These are phyloP conservation scores for Osmoderma eremita DNA, from an alignment of 2,888 invertebrate genomes.

Conservation along the genomic window DNA sequence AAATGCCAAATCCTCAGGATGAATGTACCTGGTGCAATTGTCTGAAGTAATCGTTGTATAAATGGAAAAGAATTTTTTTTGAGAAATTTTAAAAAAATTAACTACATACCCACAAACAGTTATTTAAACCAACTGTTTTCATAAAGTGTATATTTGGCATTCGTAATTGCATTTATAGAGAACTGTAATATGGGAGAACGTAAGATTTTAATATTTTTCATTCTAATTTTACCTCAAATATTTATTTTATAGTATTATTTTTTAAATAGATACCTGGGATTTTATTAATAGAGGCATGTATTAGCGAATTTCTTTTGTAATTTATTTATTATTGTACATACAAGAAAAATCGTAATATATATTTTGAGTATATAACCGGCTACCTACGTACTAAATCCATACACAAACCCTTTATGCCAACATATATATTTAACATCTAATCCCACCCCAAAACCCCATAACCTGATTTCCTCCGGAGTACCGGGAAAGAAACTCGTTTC, in stretches of 20 bases:
- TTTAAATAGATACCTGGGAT: constrained; percentile 13
- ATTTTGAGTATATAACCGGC: constrained; percentile 23
- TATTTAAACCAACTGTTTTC: too few relatives aligned
- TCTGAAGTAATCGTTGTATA: too few relatives aligned
- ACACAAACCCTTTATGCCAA: constrained; percentile 6
- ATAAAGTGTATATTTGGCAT: too few relatives aligned
- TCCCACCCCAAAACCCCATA: background rate
- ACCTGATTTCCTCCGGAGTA: background rate
- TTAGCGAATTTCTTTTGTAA: constrained; percentile 26
- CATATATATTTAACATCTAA: background rate
- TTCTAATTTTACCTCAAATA: background rate
- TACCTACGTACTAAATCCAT: constrained; percentile 22
- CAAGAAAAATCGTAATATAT: constrained; percentile 21
- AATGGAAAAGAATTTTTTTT: too few relatives aligned
- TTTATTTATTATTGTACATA: constrained; percentile 27
- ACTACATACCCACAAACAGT: too few relatives aligned
- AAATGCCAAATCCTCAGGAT: too few relatives aligned
- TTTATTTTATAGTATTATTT: constrained; percentile 20
- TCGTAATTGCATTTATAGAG: too few relatives aligned
- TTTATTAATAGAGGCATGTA: constrained; percentile 2
- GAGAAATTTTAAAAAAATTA: too few relatives aligned
- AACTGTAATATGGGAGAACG: too few relatives aligned
- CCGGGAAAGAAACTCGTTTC: background rate
- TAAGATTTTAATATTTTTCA: constrained; percentile 7
- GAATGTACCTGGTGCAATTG: too few relatives aligned